These are phyloP conservation scores for Oreochromis tanganicae DNA, from an alignment of 2,113 vertebrate genomes.

Conservation along the genomic window DNA sequence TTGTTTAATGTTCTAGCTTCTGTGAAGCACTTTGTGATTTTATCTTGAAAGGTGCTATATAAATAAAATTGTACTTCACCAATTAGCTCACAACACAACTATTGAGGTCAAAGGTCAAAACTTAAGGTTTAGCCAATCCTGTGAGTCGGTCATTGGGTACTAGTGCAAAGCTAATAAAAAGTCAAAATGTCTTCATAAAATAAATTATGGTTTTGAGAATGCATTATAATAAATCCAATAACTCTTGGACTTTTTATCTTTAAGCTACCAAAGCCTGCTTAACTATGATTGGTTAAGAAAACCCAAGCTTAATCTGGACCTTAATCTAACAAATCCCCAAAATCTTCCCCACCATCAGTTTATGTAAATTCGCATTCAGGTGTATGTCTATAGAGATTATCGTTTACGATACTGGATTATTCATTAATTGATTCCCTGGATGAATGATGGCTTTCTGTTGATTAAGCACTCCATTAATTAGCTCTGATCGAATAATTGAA, in stretches of 20 bases:
- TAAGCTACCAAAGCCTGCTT: neutral
- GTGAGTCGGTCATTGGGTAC: fast-evolving
- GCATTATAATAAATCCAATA: neutral
- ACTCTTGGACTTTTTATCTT: neutral
- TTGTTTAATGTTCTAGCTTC: neutral
- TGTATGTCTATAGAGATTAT: neutral
- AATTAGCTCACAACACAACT: neutral
- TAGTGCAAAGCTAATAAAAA: neutral
- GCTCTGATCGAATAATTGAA: neutral
- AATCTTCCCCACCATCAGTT: neutral
- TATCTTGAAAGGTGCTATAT: neutral
- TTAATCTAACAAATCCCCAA: neutral
- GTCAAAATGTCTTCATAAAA: neutral
- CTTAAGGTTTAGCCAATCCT: neutral
- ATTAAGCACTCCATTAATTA: neutral
- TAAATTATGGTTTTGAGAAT: neutral
- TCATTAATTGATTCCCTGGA: neutral
- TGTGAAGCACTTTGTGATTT: neutral
- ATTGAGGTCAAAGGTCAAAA: neutral
- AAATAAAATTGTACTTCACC: neutral
- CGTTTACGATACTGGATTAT: neutral
- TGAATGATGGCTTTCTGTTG: neutral
- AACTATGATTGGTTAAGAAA: neutral
- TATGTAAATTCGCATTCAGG: neutral
- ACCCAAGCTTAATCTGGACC: neutral